Percentiles rank a stretch among this genome's conserved stretches.
These are phyloP conservation scores for Anarhynchus alexandrinus DNA, from an alignment of 2,113 vertebrate species.

Conservation along the genomic window DNA sequence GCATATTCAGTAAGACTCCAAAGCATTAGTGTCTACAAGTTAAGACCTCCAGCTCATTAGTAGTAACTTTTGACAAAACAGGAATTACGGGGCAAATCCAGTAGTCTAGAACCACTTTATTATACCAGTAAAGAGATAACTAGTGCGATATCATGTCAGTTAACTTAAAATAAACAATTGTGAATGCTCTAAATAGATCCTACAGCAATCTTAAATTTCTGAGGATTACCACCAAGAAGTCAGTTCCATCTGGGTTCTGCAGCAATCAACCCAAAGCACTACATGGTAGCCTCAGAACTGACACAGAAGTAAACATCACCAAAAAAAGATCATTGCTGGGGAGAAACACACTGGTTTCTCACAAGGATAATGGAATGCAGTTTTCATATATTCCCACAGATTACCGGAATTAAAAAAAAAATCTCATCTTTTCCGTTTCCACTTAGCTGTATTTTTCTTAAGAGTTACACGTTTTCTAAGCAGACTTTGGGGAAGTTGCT, in stretches of 20 bases:
- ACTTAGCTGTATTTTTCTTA: not conserved
- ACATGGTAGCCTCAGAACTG: not conserved
- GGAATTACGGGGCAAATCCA: not conserved
- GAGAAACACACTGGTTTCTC: not conserved
- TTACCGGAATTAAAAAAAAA: accelerated
- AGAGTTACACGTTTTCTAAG: not conserved
- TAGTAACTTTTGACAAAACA: not conserved
- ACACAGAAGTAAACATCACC: not conserved
- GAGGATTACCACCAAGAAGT: not conserved
- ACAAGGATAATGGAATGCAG: not conserved
- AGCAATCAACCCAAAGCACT: not conserved
- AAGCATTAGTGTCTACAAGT: not conserved
- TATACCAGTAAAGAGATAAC: not conserved
- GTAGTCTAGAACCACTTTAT: not conserved
- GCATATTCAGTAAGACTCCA: not conserved
- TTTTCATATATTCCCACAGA: not conserved
- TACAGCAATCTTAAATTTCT: not conserved
- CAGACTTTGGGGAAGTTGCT: not conserved
- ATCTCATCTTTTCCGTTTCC: not conserved
- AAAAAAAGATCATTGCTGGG: not conserved
- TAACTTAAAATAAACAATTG: not conserved
- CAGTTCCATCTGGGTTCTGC: not conserved
- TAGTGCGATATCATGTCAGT: not conserved
- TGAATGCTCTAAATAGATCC: not conserved
- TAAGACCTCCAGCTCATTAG: not conserved